These are phyloP conservation scores for Drosophila nigritarsus DNA, from an alignment of 2,888 invertebrate genomes.

Conservation along the genomic window DNA sequence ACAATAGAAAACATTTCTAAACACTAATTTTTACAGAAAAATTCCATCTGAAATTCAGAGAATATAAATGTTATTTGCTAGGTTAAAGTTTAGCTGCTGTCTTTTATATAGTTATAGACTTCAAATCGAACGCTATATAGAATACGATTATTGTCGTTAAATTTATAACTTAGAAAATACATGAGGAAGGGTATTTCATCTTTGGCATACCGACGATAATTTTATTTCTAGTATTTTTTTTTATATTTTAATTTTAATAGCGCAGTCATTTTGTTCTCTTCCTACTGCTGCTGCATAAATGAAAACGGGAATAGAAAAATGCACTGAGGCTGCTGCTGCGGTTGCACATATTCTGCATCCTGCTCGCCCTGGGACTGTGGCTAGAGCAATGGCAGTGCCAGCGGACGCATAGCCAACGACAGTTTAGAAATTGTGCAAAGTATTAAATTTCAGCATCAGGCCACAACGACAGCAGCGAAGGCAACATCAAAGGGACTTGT, in stretches of 20 bases:
- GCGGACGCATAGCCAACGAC: constrained; percentile 44
- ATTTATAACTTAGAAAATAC: not conserved
- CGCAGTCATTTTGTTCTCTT: constrained; percentile 45
- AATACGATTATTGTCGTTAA: not conserved
- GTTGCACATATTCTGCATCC: constrained; percentile 27
- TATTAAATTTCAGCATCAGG: constrained; percentile 59
- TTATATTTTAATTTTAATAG: constrained; percentile 52
- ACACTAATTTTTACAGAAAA: not conserved
- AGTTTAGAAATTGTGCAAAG: constrained; percentile 64
- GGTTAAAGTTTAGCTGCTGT: not conserved
- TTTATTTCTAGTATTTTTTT: constrained; percentile 19
- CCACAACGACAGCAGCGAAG: constrained; percentile 22
- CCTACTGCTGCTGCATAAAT: constrained; percentile 61
- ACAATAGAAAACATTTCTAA: not conserved
- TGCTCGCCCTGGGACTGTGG: constrained; percentile 26
- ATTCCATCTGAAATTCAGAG: not conserved
- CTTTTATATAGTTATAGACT: no score
- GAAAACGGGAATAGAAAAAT: constrained; percentile 67
- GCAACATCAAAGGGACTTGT: constrained; percentile 22
- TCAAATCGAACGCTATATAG: not conserved
- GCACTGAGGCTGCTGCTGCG: constrained; percentile 44
- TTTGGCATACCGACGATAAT: not conserved
- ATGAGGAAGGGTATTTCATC: constrained; percentile 2
- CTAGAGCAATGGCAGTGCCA: constrained; percentile 8
- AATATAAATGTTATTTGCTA: not conserved